Conservation (phyloP, 2,888 invertebrate genomes). For the Nomada lathburiana region DNA sequence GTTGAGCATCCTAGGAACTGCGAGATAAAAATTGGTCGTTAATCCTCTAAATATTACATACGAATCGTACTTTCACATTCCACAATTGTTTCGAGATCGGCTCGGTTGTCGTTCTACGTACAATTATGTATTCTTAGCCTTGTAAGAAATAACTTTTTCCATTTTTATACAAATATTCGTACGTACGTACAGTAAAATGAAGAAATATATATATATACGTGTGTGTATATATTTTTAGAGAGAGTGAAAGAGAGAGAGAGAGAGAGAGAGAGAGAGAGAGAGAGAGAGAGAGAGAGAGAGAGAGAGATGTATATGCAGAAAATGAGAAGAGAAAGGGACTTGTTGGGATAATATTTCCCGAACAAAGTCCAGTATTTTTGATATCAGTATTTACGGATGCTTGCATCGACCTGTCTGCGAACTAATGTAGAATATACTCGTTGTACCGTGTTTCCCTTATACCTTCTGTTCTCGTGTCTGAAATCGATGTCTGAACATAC, state of each 20-base stretch:
- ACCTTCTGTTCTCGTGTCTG: constrained; percentile 28
- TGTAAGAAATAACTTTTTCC: constrained; percentile 64
- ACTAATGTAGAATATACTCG: constrained; percentile 72
- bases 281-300: constrained; percentile 36
- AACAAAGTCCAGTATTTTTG: constrained; percentile 81
- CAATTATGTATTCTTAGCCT: constrained; percentile 66
- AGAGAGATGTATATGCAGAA: constrained; percentile 44
- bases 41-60: background rate
- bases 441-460: constrained; percentile 36
- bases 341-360: constrained; percentile 65
- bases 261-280: constrained; percentile 30
- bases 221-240: constrained; percentile 13
- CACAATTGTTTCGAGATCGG: constrained; percentile 39
- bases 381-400: constrained; percentile 82
- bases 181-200: constrained; percentile 22
- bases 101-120: constrained; percentile 40
- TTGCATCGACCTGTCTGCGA: constrained; percentile 72
- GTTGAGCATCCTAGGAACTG: too few relatives aligned
- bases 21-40: background rate
- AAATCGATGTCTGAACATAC: background rate
- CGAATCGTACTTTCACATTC: constrained; percentile 35
- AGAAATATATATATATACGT: constrained; percentile 35
- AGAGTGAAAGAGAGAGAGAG: constrained; percentile 23
- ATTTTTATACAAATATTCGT: constrained; percentile 62
- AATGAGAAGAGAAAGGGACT: constrained; percentile 53